These are phyloP conservation scores for Pseudomugil tenellus DNA, from an alignment of 2,797 vertebrate genomes.

Conservation along the genomic window DNA sequence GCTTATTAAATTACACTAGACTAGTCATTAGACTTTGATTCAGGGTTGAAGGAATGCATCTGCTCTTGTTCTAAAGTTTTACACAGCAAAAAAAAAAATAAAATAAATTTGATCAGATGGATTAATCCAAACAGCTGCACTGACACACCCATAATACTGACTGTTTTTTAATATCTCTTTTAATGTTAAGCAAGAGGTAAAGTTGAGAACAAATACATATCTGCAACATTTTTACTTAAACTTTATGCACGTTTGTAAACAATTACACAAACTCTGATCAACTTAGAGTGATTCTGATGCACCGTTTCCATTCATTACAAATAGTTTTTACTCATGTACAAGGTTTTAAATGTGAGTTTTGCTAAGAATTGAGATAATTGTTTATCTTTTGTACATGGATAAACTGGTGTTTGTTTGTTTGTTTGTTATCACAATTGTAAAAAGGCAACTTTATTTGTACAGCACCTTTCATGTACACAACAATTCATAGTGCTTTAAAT, in stretches of 20 bases:
- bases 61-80: constrained; percentile 17
- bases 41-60: not conserved
- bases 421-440: not conserved
- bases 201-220: not conserved
- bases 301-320: not conserved
- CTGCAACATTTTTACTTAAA: not conserved
- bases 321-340: not conserved
- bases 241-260: not conserved
- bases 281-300: not conserved
- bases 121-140: constrained; percentile 46
- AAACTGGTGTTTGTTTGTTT: not conserved
- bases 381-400: not conserved
- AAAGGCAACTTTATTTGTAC: no score
- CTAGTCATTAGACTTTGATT: not conserved
- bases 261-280: not conserved
- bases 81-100: not conserved
- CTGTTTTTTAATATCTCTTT: constrained; percentile 8
- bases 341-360: not conserved
- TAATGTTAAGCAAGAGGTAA: not conserved
- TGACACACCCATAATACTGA: constrained; percentile 66
- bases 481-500: no score
- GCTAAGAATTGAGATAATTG: not conserved
- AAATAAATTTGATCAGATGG: constrained; percentile 34
- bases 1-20: not conserved
- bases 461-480: no score